phyloP scores from a whole-genome alignment of 2,888 invertebrate genomes.

The Agriopis marginaria region DNA sequence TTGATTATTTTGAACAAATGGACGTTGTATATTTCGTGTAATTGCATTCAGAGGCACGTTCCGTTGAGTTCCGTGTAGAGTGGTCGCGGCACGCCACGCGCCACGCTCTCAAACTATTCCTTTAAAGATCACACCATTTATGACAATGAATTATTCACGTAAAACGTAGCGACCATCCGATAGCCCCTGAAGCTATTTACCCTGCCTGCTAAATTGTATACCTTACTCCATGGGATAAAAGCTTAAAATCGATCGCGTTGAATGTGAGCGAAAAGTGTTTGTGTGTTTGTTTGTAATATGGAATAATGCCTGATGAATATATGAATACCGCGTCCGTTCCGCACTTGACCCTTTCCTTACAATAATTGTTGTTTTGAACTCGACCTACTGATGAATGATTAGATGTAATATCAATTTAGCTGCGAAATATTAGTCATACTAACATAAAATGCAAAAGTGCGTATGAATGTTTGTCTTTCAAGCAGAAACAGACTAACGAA shows the following conservation, averaged over 20 bases:
- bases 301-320: conserved; percentile 17
- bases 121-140: conserved; percentile 20
- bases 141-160: conserved; percentile 32
- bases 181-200: not conserved
- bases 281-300: not conserved
- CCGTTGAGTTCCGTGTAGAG: not conserved
- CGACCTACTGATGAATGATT: not conserved
- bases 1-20: too few relatives aligned
- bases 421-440: too few relatives aligned
- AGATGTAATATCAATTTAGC: not conserved
- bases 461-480: too few relatives aligned
- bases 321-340: conserved; percentile 17
- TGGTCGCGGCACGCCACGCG: not conserved
- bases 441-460: not conserved
- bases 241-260: not conserved
- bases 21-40: not conserved
- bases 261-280: not conserved
- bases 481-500: too few relatives aligned
- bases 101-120: conserved; percentile 9
- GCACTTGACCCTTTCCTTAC: conserved; percentile 8
- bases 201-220: not conserved
- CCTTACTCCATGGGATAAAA: conserved; percentile 2
- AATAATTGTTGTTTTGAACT: conserved; percentile 19
- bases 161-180: conserved; percentile 12
- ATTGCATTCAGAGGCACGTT: conserved; percentile 26